Evolutionary conservation across 2,113 vertebrate genomes (phyloP).

Genomic region (Lontra canadensis): DNA sequence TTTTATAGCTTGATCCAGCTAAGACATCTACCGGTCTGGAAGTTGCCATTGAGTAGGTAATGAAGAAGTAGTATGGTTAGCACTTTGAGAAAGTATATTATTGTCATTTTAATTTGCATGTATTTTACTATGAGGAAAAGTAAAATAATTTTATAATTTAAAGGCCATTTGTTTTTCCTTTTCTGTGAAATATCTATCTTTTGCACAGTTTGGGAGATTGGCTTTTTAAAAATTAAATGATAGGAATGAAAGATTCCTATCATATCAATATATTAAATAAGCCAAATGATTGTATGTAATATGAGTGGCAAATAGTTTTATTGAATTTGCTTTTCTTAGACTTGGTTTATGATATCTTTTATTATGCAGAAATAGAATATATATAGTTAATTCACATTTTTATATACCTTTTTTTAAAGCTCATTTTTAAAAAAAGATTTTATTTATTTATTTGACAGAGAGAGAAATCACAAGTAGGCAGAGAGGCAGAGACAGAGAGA

Average conservation of each 20-base stretch:
- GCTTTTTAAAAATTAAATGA: neutral
- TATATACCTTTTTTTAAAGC: no score
- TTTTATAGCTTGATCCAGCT: neutral
- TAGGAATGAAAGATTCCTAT: neutral
- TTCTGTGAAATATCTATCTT: neutral
- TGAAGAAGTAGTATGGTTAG: neutral
- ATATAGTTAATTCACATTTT: no score
- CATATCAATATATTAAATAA: neutral
- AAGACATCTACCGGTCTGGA: neutral
- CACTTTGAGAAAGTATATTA: neutral
- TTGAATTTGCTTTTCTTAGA: neutral
- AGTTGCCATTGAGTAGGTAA: neutral
- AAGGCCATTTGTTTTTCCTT: neutral
- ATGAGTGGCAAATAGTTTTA: neutral
- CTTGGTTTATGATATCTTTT: neutral
- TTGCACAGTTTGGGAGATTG: neutral
- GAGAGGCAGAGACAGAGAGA: no score
- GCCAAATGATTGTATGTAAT: neutral
- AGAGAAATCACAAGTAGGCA: no score
- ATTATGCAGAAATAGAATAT: no score
- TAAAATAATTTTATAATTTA: slow-evolving; percentile 32
- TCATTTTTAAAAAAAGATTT: no score
- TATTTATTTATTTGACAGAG: no score
- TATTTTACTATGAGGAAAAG: neutral
- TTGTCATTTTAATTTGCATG: neutral